Conservation (phyloP, 2,797 vertebrate genomes). For the Sebastes oblongus region DNA sequence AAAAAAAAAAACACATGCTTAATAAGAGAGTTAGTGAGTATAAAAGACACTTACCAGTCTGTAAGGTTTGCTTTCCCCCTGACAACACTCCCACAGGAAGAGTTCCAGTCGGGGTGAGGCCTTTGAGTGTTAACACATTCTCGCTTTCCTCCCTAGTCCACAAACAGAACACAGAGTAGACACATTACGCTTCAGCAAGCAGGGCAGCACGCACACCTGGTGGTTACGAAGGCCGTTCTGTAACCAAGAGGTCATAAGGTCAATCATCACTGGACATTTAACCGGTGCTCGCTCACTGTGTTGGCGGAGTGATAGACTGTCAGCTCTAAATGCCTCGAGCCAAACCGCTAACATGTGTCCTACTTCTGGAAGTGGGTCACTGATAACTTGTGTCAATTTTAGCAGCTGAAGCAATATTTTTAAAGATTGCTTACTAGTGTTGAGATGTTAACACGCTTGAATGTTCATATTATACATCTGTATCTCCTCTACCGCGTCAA, state of each 20-base stretch:
- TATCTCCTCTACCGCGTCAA: neutral
- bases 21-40: neutral
- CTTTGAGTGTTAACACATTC: conserved; percentile 96
- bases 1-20: neutral
- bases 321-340: conserved; percentile 4
- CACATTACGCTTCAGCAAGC: conserved; percentile 9
- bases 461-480: neutral
- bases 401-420: conserved; percentile 35
- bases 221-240: neutral
- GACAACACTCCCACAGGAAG: conserved; percentile 96
- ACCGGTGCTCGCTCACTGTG: neutral
- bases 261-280: neutral
- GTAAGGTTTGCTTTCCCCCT: conserved; percentile 93
- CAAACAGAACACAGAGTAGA: conserved; percentile 34
- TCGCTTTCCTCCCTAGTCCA: conserved; percentile 93
- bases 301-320: neutral
- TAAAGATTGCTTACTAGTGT: neutral
- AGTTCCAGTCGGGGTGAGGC: conserved; percentile 95
- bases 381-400: conserved; percentile 23
- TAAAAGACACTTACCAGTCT: conserved; percentile 87
- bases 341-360: conserved; percentile 10
- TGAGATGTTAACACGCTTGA: neutral
- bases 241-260: conserved; percentile 9
- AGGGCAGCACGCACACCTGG: neutral
- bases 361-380: conserved; percentile 46